These are phyloP conservation scores for Pheosia gnoma DNA, from an alignment of 2,888 invertebrate species.

Conservation along the genomic window DNA sequence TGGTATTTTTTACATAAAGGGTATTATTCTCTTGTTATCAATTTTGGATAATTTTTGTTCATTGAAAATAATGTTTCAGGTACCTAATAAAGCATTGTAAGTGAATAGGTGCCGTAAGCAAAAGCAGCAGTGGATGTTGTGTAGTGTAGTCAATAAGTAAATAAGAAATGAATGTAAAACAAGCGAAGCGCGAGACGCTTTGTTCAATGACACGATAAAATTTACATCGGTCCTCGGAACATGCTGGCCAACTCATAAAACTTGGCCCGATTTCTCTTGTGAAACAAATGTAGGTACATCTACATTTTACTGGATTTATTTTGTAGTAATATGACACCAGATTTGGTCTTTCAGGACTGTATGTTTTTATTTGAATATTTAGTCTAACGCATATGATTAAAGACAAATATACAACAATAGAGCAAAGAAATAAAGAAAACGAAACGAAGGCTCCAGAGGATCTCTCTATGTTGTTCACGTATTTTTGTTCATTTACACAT, in stretches of 20 bases:
- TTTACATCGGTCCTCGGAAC: slow-evolving; percentile 63
- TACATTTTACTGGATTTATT: slow-evolving; percentile 34
- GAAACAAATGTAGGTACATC: slow-evolving; percentile 35
- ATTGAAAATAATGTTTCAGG: no score
- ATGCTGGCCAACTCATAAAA: slow-evolving; percentile 53
- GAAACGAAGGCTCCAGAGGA: slow-evolving; percentile 52
- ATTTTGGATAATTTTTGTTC: no score
- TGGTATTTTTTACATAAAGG: no score
- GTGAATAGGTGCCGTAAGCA: no score
- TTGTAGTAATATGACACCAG: slow-evolving; percentile 6
- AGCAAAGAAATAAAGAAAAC: slow-evolving; percentile 44
- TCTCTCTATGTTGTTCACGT: slow-evolving; percentile 35
- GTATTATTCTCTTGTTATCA: no score
- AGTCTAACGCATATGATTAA: no score
- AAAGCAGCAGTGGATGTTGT: no score
- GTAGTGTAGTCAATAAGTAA: no score
- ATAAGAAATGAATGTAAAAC: slow-evolving; percentile 49
- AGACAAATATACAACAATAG: slow-evolving; percentile 42
- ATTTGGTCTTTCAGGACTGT: not conserved
- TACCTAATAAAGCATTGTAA: no score
- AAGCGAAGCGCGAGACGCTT: slow-evolving; percentile 45
- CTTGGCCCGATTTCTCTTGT: slow-evolving; percentile 46
- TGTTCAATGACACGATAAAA: slow-evolving; percentile 61
- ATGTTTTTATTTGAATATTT: no score
- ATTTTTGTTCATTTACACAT: not conserved